phyloP scores from a whole-genome alignment of 2,797 vertebrate genomes.

The Channallabes apus region DNA sequence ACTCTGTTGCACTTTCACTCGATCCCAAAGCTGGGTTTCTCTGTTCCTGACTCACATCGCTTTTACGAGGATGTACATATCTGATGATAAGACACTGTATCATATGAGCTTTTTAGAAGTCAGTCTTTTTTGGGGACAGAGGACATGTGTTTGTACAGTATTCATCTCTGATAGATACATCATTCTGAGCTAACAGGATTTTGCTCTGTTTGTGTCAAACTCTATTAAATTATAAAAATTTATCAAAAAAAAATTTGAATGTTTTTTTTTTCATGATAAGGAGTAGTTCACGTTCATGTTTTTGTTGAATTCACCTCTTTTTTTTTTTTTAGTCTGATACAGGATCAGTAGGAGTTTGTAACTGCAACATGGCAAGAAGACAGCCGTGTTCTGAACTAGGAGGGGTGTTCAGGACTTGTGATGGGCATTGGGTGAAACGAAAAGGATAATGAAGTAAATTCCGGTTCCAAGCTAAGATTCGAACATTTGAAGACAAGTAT shows the following conservation, averaged over 20 bases:
- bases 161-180: conserved; percentile 1
- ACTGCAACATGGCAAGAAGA: background rate
- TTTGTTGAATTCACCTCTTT: background rate
- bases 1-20: background rate
- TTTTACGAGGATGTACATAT: background rate
- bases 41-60: background rate
- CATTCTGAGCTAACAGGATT: conserved; percentile 16
- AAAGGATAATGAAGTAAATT: no score
- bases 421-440: no score
- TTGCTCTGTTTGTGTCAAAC: conserved; percentile 15
- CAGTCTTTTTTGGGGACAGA: background rate
- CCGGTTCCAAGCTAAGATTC: no score
- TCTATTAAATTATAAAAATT: conserved; percentile 46
- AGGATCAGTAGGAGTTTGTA: background rate
- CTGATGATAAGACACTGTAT: conserved; percentile 8
- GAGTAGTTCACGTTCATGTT: background rate
- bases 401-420: background rate
- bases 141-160: conserved; percentile 11
- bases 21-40: background rate
- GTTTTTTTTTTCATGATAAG: background rate
- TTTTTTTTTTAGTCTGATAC: no score
- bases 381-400: background rate
- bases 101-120: background rate
- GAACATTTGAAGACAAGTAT: no score
- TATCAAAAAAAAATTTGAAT: background rate